Conservation (phyloP, 2,797 vertebrate species). For the Coluber constrictor region DNA sequence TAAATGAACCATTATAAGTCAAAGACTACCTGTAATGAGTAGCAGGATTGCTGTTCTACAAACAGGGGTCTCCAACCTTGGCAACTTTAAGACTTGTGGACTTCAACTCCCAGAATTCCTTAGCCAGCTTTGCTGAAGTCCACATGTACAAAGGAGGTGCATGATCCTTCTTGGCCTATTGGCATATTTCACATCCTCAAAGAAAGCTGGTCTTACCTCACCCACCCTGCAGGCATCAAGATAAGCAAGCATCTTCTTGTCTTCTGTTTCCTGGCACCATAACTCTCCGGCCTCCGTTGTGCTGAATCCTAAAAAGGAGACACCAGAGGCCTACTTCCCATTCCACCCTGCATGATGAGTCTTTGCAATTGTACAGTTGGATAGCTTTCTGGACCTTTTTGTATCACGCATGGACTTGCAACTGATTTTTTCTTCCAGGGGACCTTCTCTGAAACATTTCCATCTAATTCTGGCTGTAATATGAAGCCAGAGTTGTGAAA, state of each 20-base stretch:
- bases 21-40: background rate
- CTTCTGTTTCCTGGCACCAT: conserved; percentile 1
- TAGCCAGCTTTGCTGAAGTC: too few species aligned
- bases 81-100: too few species aligned
- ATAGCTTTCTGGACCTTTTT: background rate
- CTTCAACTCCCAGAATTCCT: too few species aligned
- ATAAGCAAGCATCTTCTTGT: conserved; percentile 5
- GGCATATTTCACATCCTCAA: background rate
- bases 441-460: background rate
- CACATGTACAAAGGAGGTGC: background rate
- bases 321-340: background rate
- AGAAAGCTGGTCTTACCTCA: conserved; percentile 6
- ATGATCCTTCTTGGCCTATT: background rate
- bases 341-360: background rate
- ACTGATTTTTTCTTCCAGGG: background rate
- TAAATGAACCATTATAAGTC: background rate
- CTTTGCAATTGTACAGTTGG: background rate
- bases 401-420: background rate
- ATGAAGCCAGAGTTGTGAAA: background rate
- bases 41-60: background rate
- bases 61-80: too few species aligned
- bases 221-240: conserved; percentile 13
- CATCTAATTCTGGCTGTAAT: background rate
- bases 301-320: conserved; percentile 5
- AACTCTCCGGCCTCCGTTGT: background rate